A percentile compares a stretch with the other conserved stretches of the same genome.
Conservation (phyloP, 2,113 vertebrate genomes). For the Crotalus horridus region DNA sequence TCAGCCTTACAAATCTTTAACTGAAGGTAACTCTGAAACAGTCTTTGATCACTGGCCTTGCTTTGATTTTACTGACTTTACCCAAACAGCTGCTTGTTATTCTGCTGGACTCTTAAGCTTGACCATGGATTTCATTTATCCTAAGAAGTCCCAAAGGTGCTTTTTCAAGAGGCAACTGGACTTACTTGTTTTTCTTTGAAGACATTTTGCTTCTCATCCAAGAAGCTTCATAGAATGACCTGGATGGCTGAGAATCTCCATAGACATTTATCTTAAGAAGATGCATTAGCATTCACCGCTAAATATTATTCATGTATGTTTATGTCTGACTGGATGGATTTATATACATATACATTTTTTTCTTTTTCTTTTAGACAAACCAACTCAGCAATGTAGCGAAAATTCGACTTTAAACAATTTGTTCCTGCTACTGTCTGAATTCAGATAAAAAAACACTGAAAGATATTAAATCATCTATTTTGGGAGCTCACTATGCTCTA, state of each 20-base stretch:
- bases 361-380: too few relatives aligned
- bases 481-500: not conserved
- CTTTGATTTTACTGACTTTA: not conserved
- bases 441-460: not conserved
- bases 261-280: too few relatives aligned
- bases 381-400: not conserved
- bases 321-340: not conserved
- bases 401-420: not conserved
- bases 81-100: not conserved
- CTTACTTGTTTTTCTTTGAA: too few relatives aligned
- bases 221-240: too few relatives aligned
- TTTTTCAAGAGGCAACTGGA: too few relatives aligned
- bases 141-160: not conserved
- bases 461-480: not conserved
- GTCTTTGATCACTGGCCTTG: not conserved
- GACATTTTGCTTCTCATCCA: too few relatives aligned
- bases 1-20: not conserved
- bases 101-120: not conserved
- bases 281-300: not conserved
- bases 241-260: too few relatives aligned
- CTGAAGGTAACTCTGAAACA: not conserved
- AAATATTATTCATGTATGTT: not conserved
- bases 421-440: not conserved
- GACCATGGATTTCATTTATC: not conserved
- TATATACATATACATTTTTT: too few relatives aligned